Evolutionary conservation across 1,140 invertebrate genomes (phyloP).

Genomic region (Phymorhynchus buccinoides): DNA sequence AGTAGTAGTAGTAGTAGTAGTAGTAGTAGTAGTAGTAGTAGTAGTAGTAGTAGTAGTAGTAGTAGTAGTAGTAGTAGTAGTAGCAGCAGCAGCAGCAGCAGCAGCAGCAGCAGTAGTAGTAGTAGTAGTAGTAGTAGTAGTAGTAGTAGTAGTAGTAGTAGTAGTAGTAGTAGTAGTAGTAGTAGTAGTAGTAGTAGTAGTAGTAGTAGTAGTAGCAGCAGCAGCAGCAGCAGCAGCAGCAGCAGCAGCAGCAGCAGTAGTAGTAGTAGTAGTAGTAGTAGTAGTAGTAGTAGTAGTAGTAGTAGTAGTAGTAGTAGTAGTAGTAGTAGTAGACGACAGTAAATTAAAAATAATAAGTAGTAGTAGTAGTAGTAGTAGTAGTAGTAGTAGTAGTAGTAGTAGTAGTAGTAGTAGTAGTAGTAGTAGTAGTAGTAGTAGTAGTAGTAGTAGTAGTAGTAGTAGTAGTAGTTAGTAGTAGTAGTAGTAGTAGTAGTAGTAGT

Average conservation of each 20-base stretch:
- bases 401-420: neutral
- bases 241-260: slow-evolving; percentile 29
- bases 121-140: slow-evolving; percentile 19
- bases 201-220: slow-evolving; percentile 23
- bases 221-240: slow-evolving; percentile 12
- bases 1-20: neutral
- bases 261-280: slow-evolving; percentile 26
- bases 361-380: slow-evolving; percentile 32
- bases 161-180: slow-evolving; percentile 1
- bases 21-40: neutral
- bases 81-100: neutral
- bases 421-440: slow-evolving; percentile 9
- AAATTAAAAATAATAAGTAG: too few relatives aligned
- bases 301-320: too few relatives aligned
- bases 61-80: neutral
- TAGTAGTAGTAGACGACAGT: too few relatives aligned
- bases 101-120: slow-evolving; percentile 17
- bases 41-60: neutral
- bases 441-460: slow-evolving; percentile 2
- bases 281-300: slow-evolving; percentile 7
- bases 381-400: slow-evolving; percentile 33
- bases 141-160: slow-evolving; percentile 12
- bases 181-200: neutral
- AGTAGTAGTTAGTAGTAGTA: too few relatives aligned
- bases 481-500: slow-evolving; percentile 13